Evolutionary conservation across 1,140 invertebrate species (phyloP).

Genomic region (Zaprionus camerounensis): DNA sequence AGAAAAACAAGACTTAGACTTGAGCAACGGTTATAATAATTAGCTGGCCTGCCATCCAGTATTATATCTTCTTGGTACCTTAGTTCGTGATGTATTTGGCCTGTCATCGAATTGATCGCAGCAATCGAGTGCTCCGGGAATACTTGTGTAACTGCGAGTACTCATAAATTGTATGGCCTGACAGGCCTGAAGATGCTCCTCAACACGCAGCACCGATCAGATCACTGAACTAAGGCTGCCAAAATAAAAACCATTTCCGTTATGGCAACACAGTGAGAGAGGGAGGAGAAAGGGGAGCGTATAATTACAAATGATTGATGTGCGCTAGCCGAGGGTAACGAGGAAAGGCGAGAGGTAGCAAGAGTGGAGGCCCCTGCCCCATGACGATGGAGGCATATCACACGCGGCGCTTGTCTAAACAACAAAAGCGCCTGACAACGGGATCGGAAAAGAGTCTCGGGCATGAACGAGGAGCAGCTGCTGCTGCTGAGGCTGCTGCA

Average conservation of each 20-base stretch:
- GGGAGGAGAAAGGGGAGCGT: slow-evolving; percentile 38
- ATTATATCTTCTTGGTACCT: background rate
- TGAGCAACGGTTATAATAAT: background rate
- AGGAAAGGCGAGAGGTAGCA: background rate
- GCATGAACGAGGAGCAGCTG: slow-evolving; percentile 43
- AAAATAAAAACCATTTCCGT: slow-evolving; percentile 71
- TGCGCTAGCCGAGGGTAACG: slow-evolving; percentile 43
- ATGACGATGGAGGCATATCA: slow-evolving; percentile 67
- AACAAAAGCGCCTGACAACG: slow-evolving; percentile 40
- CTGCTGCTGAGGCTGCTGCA: slow-evolving; percentile 15
- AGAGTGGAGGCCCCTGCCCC: slow-evolving; percentile 15
- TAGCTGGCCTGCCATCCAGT: background rate
- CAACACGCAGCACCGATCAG: slow-evolving; percentile 47
- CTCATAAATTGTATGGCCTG: slow-evolving; percentile 54
- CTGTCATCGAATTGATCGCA: slow-evolving; percentile 1
- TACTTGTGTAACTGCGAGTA: slow-evolving; percentile 33
- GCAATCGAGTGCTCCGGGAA: background rate
- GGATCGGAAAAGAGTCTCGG: slow-evolving; percentile 13
- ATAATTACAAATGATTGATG: slow-evolving; percentile 80
- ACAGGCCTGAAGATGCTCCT: slow-evolving; percentile 31
- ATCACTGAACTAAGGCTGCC: slow-evolving; percentile 64
- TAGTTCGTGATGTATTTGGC: slow-evolving; percentile 1
- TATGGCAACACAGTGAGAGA: slow-evolving; percentile 14
- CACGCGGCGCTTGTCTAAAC: slow-evolving; percentile 67
- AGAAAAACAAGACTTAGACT: background rate